These are phyloP conservation scores for Toxonevra muliebris DNA, from an alignment of 2,888 invertebrate genomes.

Conservation along the genomic window DNA sequence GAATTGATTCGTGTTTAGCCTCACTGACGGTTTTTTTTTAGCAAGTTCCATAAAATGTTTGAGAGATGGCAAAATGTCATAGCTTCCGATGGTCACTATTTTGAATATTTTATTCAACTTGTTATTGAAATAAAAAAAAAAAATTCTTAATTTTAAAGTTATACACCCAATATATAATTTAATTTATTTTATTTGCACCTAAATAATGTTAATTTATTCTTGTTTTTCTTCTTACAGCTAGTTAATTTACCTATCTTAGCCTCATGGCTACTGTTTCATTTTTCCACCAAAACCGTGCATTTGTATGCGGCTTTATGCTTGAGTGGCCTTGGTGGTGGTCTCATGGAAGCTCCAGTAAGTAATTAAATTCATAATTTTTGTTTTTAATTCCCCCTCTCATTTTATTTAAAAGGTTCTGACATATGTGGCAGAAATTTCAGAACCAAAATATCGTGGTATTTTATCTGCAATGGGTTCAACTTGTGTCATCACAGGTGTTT, in stretches of 20 bases:
- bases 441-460: conserved; percentile 78
- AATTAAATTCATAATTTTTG: background rate
- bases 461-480: conserved; percentile 77
- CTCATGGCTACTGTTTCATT: conserved; percentile 80
- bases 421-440: conserved; percentile 85
- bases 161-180: too few relatives aligned
- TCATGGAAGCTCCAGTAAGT: conserved; percentile 82
- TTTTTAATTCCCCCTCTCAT: background rate
- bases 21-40: too few relatives aligned
- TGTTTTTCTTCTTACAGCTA: conserved; percentile 54
- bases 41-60: too few relatives aligned
- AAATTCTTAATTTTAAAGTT: too few relatives aligned
- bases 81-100: too few relatives aligned
- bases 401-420: conserved; percentile 72
- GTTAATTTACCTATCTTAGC: conserved; percentile 78
- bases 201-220: background rate
- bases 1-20: too few relatives aligned
- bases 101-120: background rate
- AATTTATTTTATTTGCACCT: background rate
- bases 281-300: conserved; percentile 70
- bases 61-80: too few relatives aligned
- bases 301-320: conserved; percentile 76
- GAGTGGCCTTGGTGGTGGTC: conserved; percentile 79
- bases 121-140: too few relatives aligned
- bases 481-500: conserved; percentile 78